Conservation (phyloP, 2,797 vertebrate species). For the Onychomys arenicola region DNA sequence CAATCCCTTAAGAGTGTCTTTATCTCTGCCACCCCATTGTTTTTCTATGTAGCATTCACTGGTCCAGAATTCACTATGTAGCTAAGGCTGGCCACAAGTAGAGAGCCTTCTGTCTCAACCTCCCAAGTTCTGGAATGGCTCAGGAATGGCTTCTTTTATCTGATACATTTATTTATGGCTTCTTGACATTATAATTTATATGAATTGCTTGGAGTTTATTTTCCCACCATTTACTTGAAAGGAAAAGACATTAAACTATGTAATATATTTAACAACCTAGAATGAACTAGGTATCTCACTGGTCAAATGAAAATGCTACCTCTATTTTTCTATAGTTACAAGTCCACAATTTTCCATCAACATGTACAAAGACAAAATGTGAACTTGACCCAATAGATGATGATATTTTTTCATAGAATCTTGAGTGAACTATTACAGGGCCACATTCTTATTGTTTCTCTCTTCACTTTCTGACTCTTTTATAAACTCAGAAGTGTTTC, state of each 20-base stretch:
- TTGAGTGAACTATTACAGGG: not conserved
- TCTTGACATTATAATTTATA: not conserved
- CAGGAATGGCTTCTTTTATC: not conserved
- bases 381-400: not conserved
- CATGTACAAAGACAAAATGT: not conserved
- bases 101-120: not conserved
- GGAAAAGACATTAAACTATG: not conserved
- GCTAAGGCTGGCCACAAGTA: not conserved
- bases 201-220: not conserved
- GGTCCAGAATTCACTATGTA: not conserved
- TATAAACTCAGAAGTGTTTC: not conserved
- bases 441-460: not conserved
- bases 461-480: not conserved
- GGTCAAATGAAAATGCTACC: not conserved
- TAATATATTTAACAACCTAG: slow-evolving; percentile 51
- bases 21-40: not conserved
- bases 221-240: not conserved
- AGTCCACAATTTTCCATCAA: not conserved
- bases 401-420: not conserved
- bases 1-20: not conserved
- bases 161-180: not conserved
- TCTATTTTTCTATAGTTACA: not conserved
- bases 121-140: not conserved
- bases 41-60: not conserved
- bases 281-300: not conserved